Evolutionary conservation across 30 jellyfish, hydroid and myxozoan genomes (phyloP), one percentile per base, ranked within the genome.

Genomic region (Calvadosia cruxmelitensis): DNA sequence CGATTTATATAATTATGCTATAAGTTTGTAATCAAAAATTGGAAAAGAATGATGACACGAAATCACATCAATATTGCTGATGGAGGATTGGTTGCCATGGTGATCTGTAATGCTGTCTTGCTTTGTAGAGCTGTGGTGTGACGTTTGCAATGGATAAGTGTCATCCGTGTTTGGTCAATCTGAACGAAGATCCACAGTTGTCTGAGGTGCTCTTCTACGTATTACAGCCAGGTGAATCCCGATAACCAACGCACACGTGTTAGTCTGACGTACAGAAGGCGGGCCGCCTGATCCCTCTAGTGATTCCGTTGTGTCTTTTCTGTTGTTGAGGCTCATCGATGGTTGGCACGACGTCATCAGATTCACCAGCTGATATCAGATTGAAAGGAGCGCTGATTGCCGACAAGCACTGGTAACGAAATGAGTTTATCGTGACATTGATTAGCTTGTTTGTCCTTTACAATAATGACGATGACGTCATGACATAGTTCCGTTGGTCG

Each of bases 181-280:
- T 86, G 72, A 86, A 86, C 64, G 96, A 86, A 75, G 96, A 86
- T 64, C 96, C 96, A 2, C 93, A 80, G 79, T 69, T 86, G 28
- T 84, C 96, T 0, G 96, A 86, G 72, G 84, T 86, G 12, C 76
- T 86, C 53, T 73, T 86, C 7, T 86, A 86, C 49, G 67, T 79
- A 7, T 33, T 86, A 29, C 70, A 75, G 30, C 80, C 78, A 66
- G 96, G 96, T 85, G 0, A 1, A 78, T 10, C 24, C 13, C 32
- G 7, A 27, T 57, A 23, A 27, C 5, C 32, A 27, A 16, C 69
- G 13, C 27, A 23, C 61, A 10, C 13, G n/a, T n/a, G n/a, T n/a
- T 49, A 49, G n/a, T 13, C 61, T 10, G 61, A 49, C 61, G 13
- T 49, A 10, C 61, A 49, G 13, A 49, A 49, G 61, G 61, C 13